Conservation (phyloP, 2,797 vertebrate genomes). For the Cossypha dichroa region DNA sequence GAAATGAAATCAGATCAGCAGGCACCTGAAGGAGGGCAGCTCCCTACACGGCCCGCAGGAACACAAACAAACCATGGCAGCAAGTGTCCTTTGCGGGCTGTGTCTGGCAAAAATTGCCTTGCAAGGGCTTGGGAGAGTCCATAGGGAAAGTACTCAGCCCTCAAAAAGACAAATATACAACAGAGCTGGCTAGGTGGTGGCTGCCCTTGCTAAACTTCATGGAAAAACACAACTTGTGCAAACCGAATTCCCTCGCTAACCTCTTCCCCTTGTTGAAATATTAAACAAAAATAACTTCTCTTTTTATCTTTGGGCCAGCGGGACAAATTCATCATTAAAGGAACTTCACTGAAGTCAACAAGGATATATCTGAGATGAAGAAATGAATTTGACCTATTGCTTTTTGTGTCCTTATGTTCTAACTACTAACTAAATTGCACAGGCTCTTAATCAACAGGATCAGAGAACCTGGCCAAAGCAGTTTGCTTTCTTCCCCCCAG, state of each 20-base stretch:
- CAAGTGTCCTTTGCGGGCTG: neutral
- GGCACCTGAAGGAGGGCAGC: neutral
- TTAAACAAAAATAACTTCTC: constrained; percentile 73
- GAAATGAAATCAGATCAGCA: neutral
- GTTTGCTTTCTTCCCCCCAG: neutral
- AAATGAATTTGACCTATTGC: constrained; percentile 50
- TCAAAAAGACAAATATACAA: constrained; percentile 69
- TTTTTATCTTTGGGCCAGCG: constrained; percentile 68
- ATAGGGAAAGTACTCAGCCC: constrained; percentile 41
- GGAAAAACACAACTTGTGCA: constrained; percentile 68
- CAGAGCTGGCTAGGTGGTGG: constrained; percentile 51
- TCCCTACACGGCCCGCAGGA: neutral
- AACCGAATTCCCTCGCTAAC: constrained; percentile 62
- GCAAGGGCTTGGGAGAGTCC: constrained; percentile 30
- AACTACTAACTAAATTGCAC: constrained; percentile 11
- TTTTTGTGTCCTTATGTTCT: constrained; percentile 21
- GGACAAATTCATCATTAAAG: constrained; percentile 64
- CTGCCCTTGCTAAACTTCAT: constrained; percentile 61
- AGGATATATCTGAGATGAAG: constrained; percentile 47
- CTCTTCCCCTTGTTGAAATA: constrained; percentile 74
- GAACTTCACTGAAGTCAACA: constrained; percentile 59
- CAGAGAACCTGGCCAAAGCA: constrained; percentile 16
- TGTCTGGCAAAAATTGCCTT: constrained; percentile 14
- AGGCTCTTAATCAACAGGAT: neutral
- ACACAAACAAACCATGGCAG: neutral